Percentiles rank a stretch among this genome's conserved stretches.
phyloP scores from a whole-genome alignment of 2,888 invertebrate genomes.

The Parnassius apollo region DNA sequence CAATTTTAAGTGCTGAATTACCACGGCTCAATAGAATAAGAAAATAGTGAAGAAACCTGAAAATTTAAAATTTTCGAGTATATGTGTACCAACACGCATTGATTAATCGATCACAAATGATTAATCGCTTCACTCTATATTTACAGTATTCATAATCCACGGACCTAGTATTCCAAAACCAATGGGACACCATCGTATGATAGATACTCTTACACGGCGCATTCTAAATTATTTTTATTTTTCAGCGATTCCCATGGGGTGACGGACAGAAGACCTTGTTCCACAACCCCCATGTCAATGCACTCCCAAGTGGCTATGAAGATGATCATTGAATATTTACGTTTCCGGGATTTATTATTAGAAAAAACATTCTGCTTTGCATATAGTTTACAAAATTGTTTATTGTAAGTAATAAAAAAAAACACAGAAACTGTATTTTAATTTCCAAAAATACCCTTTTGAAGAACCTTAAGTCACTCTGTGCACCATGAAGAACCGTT shows the following conservation, averaged over 20 bases:
- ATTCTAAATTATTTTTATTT: slow-evolving; percentile 30
- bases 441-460: neutral
- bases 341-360: slow-evolving; percentile 20
- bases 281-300: slow-evolving; percentile 91
- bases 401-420: slow-evolving; percentile 28
- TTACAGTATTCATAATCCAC: too few relatives aligned
- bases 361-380: slow-evolving; percentile 29
- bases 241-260: slow-evolving; percentile 95
- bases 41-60: too few relatives aligned
- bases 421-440: neutral
- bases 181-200: too few relatives aligned
- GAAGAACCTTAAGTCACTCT: too few relatives aligned
- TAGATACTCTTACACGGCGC: too few relatives aligned
- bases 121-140: too few relatives aligned
- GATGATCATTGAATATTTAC: slow-evolving; percentile 48
- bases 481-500: too few relatives aligned
- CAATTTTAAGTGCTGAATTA: neutral
- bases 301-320: slow-evolving; percentile 92
- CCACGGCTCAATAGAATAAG: too few relatives aligned
- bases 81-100: too few relatives aligned
- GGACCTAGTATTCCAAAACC: too few relatives aligned
- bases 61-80: too few relatives aligned
- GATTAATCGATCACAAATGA: too few relatives aligned
- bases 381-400: slow-evolving; percentile 45
- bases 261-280: slow-evolving; percentile 93